phyloP scores from a whole-genome alignment of 1,140 invertebrate genomes.

The Theocolax elegans region DNA sequence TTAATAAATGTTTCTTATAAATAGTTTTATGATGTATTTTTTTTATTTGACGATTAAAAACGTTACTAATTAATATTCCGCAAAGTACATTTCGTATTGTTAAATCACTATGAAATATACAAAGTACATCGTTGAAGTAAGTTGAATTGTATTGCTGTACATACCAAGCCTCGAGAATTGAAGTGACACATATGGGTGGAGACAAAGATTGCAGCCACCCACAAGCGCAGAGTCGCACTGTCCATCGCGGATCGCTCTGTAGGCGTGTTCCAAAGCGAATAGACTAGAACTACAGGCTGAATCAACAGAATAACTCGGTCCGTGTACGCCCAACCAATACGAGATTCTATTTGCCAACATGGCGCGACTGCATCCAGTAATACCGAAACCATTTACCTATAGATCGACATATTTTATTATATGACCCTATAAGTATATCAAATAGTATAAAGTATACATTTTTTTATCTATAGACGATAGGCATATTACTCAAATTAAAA shows the following conservation, averaged over 20 bases:
- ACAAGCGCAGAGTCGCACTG: constrained; percentile 90
- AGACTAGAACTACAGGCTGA: constrained; percentile 92
- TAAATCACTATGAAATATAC: no score
- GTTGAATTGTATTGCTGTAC: no score
- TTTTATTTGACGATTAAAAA: no score
- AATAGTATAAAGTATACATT: no score
- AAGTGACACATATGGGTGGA: constrained; percentile 88
- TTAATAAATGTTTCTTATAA: no score
- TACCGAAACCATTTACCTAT: constrained; percentile 63
- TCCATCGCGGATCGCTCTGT: constrained; percentile 78
- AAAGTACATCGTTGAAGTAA: no score
- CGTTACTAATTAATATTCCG: no score
- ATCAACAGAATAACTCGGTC: constrained; percentile 87
- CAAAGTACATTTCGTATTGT: no score
- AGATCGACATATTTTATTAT: constrained; percentile 1
- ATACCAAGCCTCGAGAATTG: constrained; percentile 75
- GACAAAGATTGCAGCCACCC: constrained; percentile 82
- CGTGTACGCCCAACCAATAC: constrained; percentile 76
- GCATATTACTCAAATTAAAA: no score
- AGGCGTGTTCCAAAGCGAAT: constrained; percentile 86
- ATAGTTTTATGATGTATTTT: no score
- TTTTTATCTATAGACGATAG: no score
- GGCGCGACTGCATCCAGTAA: constrained; percentile 81
- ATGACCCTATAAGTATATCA: no score
- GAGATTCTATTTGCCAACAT: constrained; percentile 94